phyloP scores from a whole-genome alignment of 2,113 vertebrate species.

The Pseudorasbora parva region DNA sequence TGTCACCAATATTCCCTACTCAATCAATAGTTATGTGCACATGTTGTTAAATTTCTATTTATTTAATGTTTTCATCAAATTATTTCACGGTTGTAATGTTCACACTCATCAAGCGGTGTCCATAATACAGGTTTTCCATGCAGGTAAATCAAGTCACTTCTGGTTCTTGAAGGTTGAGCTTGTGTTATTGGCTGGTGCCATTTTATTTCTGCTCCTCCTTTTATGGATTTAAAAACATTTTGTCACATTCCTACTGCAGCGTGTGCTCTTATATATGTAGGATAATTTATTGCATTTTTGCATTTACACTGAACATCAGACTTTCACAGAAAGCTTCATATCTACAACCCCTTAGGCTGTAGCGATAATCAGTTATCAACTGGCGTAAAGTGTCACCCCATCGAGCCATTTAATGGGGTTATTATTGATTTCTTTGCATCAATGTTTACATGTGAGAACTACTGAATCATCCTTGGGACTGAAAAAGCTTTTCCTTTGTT shows the following conservation, averaged over 20 bases:
- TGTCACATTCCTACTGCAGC: neutral
- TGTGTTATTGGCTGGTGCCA: conserved; percentile 16
- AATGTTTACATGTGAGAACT: conserved; percentile 26
- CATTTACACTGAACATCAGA: conserved; percentile 19
- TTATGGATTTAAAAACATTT: neutral
- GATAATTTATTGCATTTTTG: conserved; percentile 12
- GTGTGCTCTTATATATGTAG: neutral
- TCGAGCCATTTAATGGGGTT: conserved; percentile 24
- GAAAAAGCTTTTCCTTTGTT: neutral
- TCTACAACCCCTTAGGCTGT: neutral
- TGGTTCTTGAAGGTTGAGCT: conserved; percentile 12
- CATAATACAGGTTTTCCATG: neutral
- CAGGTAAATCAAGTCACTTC: neutral
- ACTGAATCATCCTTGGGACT: conserved; percentile 11
- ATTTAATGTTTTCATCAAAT: neutral
- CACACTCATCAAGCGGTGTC: neutral
- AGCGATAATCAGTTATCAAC: conserved; percentile 25
- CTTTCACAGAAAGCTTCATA: neutral
- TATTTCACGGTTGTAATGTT: neutral
- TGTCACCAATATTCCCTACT: neutral
- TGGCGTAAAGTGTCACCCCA: neutral
- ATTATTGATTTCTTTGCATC: conserved; percentile 11
- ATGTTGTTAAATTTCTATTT: neutral
- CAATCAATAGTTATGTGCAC: neutral
- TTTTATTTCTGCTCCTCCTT: conserved; percentile 34